Percentiles rank a stretch among this genome's conserved stretches.
Evolutionary conservation across 2,888 invertebrate species (phyloP).

Genomic region (Fragum whitleyi): DNA sequence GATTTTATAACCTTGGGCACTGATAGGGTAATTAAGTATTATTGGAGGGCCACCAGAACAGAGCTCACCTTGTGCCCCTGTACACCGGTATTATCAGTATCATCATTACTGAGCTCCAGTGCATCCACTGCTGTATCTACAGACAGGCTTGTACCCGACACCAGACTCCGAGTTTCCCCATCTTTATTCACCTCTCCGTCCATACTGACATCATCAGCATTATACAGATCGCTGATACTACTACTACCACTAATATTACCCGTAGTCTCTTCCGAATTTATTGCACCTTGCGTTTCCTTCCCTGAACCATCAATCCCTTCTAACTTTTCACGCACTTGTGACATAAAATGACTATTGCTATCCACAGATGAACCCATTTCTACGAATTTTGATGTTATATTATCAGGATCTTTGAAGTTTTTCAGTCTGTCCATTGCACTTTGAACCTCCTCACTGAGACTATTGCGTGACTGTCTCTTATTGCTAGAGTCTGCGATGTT

Average conservation of each 20-base stretch:
- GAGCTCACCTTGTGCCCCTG: neutral
- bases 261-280: slow-evolving; percentile 63
- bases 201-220: slow-evolving; percentile 63
- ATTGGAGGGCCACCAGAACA: no score
- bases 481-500: slow-evolving; percentile 45
- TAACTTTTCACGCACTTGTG: slow-evolving; percentile 62
- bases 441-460: slow-evolving; percentile 75
- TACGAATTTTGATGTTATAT: slow-evolving; percentile 73
- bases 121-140: slow-evolving; percentile 78
- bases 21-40: no score
- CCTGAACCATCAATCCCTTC: slow-evolving; percentile 55
- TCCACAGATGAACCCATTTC: slow-evolving; percentile 83
- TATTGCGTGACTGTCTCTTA: slow-evolving; percentile 61
- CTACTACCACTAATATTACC: slow-evolving; percentile 73
- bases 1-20: no score
- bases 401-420: slow-evolving; percentile 82
- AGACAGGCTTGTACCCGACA: slow-evolving; percentile 69
- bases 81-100: neutral
- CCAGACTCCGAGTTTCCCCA: slow-evolving; percentile 58
- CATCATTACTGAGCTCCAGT: slow-evolving; percentile 48
- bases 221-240: slow-evolving; percentile 77
- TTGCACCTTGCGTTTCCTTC: slow-evolving; percentile 53
- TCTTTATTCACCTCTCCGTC: slow-evolving; percentile 57
- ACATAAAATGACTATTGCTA: slow-evolving; percentile 78
- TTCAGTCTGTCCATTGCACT: slow-evolving; percentile 75